phyloP scores from a whole-genome alignment of 2,888 invertebrate species.

The Lithophane ornitopus region DNA sequence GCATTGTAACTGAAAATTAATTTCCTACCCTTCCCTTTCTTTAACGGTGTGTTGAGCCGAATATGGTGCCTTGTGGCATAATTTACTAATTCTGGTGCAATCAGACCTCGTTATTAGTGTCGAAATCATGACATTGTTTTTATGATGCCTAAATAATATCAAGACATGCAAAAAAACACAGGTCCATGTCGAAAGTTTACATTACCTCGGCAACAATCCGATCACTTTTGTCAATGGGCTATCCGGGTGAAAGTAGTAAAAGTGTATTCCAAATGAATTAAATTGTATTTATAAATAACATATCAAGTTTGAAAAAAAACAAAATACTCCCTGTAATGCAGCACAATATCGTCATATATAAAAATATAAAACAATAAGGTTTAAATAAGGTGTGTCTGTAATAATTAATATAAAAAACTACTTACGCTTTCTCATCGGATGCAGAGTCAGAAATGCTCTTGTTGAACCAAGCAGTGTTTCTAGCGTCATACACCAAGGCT shows the following conservation, averaged over 20 bases:
- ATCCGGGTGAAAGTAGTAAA: slow-evolving; percentile 88
- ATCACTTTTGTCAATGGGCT: slow-evolving; percentile 98
- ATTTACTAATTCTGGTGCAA: neutral
- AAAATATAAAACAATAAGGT: neutral
- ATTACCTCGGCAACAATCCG: slow-evolving; percentile 98
- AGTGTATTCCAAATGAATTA: slow-evolving; percentile 76
- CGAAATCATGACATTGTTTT: neutral
- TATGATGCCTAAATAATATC: slow-evolving; percentile 1
- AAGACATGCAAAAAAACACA: slow-evolving; percentile 58
- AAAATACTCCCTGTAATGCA: slow-evolving; percentile 34
- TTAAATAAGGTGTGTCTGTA: neutral
- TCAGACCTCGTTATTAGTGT: neutral
- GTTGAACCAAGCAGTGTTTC: slow-evolving; percentile 96
- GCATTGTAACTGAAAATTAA: slow-evolving; percentile 22
- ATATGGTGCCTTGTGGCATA: neutral
- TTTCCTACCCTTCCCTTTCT: neutral
- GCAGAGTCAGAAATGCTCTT: slow-evolving; percentile 93
- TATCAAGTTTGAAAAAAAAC: neutral
- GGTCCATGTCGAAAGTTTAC: slow-evolving; percentile 77
- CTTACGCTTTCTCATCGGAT: slow-evolving; percentile 92
- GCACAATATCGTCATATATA: neutral
- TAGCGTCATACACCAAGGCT: slow-evolving; percentile 96
- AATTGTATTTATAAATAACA: slow-evolving; percentile 20
- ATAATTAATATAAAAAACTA: slow-evolving; percentile 48
- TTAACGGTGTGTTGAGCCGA: neutral